These are phyloP conservation scores for Sebastes aleutianus DNA, from an alignment of 2,797 vertebrate species.

Conservation along the genomic window DNA sequence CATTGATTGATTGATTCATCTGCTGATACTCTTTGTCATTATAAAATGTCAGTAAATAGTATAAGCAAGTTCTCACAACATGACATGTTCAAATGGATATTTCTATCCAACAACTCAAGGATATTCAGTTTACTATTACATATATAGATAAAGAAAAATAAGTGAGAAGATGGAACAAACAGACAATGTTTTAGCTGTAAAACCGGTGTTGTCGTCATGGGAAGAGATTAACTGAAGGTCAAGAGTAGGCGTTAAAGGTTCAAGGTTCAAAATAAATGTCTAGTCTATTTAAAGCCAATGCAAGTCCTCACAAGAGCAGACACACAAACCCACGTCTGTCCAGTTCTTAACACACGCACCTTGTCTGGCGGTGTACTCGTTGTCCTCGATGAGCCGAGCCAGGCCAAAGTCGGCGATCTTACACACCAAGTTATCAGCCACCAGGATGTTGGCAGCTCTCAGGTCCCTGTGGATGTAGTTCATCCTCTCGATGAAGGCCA, in stretches of 20 bases:
- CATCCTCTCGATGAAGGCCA: slow-evolving; percentile 99
- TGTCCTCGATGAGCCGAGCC: slow-evolving; percentile 98
- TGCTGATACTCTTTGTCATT: background rate
- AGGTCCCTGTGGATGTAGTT: slow-evolving; percentile 99
- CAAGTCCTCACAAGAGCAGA: background rate
- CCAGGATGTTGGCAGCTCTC: slow-evolving; percentile 97
- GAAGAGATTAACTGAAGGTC: background rate
- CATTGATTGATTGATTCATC: background rate
- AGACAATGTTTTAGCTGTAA: background rate
- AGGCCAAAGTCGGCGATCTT: slow-evolving; percentile 99
- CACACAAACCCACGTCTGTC: background rate
- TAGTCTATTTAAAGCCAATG: background rate
- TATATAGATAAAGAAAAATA: background rate
- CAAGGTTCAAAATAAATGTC: background rate
- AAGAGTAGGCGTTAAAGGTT: background rate
- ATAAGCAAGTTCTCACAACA: background rate
- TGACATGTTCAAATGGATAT: background rate
- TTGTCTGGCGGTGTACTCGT: slow-evolving; percentile 98
- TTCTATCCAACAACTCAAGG: background rate
- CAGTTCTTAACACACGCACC: slow-evolving; percentile 73
- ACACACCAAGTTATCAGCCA: slow-evolving; percentile 96
- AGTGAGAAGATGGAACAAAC: background rate
- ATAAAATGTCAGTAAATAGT: background rate
- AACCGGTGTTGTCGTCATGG: background rate
- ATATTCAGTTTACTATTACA: background rate